Evolutionary conservation across 2,113 vertebrate species (phyloP).

Genomic region (Bubo bubo): DNA sequence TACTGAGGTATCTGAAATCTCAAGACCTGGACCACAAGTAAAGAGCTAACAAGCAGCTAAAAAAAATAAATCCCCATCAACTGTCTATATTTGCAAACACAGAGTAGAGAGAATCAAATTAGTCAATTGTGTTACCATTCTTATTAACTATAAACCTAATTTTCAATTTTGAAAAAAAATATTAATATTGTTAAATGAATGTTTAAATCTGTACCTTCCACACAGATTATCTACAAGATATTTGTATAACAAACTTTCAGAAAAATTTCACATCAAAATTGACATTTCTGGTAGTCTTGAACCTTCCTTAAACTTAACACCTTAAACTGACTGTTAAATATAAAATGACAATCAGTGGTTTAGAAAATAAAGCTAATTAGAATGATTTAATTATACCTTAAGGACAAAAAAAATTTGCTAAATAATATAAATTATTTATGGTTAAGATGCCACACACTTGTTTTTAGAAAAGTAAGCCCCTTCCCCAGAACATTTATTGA

Average conservation of each 20-base stretch:
- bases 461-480: neutral
- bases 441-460: neutral
- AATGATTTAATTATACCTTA: neutral
- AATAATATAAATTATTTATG: neutral
- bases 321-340: neutral
- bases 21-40: neutral
- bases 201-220: neutral
- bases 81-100: neutral
- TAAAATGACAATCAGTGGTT: neutral
- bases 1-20: neutral
- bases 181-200: neutral
- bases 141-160: neutral
- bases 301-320: neutral
- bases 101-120: neutral
- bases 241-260: neutral
- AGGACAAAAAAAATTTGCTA: neutral
- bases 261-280: neutral
- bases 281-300: neutral
- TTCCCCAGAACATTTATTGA: neutral
- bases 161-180: neutral
- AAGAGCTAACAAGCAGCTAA: neutral
- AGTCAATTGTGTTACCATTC: neutral
- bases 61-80: neutral
- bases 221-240: neutral
- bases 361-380: neutral